These are phyloP conservation scores for Nautilus pompilius DNA, from an alignment of 1,140 invertebrate genomes.

Conservation along the genomic window DNA sequence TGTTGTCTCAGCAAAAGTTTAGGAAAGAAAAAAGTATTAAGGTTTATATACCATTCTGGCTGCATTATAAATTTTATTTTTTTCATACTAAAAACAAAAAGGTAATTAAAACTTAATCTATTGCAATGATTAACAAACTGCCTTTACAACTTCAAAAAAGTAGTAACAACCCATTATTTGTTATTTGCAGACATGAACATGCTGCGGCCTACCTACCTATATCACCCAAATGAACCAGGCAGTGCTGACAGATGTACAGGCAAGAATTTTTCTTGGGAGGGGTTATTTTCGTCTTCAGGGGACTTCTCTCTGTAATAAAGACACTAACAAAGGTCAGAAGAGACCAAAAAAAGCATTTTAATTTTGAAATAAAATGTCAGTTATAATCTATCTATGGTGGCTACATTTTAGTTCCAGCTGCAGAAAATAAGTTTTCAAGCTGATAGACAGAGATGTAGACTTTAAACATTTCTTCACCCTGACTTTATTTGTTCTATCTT, in stretches of 20 bases:
- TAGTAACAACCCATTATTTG: too few species aligned
- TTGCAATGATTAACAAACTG: too few species aligned
- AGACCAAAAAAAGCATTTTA: background rate
- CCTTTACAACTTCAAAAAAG: too few species aligned
- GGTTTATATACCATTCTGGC: too few species aligned
- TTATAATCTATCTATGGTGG: background rate
- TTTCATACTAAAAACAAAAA: too few species aligned
- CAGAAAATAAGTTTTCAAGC: background rate
- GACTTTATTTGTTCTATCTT: background rate
- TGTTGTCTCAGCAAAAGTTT: too few species aligned
- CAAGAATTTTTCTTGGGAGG: constrained; percentile 70
- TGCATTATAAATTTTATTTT: too few species aligned
- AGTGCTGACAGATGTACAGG: constrained; percentile 81
- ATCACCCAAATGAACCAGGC: constrained; percentile 81
- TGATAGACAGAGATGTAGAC: background rate
- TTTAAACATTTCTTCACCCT: background rate
- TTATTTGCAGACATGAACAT: too few species aligned
- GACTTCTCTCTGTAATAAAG: constrained; percentile 40
- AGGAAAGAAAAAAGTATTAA: too few species aligned
- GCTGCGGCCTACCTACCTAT: constrained; percentile 55
- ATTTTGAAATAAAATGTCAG: background rate
- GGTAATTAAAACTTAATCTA: too few species aligned
- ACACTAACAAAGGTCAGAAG: background rate
- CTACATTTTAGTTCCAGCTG: background rate
- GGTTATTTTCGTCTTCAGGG: constrained; percentile 54